Evolutionary conservation across 2,888 invertebrate genomes (phyloP).

Genomic region (Aradus depressus): DNA sequence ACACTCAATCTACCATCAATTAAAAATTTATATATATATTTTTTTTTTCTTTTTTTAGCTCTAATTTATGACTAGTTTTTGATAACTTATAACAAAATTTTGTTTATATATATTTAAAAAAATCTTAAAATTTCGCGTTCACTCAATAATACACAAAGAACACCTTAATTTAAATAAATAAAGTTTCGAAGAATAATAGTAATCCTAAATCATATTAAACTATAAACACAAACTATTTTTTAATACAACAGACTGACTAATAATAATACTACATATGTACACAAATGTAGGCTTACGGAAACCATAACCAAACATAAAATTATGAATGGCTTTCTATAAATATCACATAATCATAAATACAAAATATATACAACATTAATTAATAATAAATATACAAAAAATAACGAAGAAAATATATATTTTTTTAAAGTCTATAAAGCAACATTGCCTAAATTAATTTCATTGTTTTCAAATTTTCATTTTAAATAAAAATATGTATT

Average conservation of each 20-base stretch:
- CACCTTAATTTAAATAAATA: slow-evolving; percentile 6
- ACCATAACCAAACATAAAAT: slow-evolving; percentile 25
- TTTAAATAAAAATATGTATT: too few relatives aligned
- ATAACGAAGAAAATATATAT: slow-evolving; percentile 11
- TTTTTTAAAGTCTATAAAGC: slow-evolving; percentile 9
- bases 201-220: slow-evolving; percentile 13
- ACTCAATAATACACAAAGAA: slow-evolving; percentile 1
- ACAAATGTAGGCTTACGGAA: slow-evolving; percentile 27
- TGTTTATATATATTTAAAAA: slow-evolving; percentile 8
- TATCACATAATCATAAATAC: slow-evolving; percentile 17
- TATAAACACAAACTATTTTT: slow-evolving; percentile 17
- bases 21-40: slow-evolving; percentile 9
- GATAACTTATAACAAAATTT: slow-evolving; percentile 14
- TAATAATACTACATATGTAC: slow-evolving; percentile 13
- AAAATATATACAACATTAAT: slow-evolving; percentile 10
- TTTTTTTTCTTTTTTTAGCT: too few relatives aligned
- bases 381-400: slow-evolving; percentile 16
- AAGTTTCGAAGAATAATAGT: slow-evolving; percentile 10
- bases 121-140: too few relatives aligned
- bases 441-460: not conserved
- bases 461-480: not conserved
- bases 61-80: slow-evolving; percentile 17
- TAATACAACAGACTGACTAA: too few relatives aligned
- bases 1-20: slow-evolving; percentile 15
- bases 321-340: slow-evolving; percentile 20